A percentile compares a stretch with the other conserved stretches of the same genome.
phyloP scores from a whole-genome alignment of 2,888 invertebrate genomes.

The Priocnemis perturbator region DNA sequence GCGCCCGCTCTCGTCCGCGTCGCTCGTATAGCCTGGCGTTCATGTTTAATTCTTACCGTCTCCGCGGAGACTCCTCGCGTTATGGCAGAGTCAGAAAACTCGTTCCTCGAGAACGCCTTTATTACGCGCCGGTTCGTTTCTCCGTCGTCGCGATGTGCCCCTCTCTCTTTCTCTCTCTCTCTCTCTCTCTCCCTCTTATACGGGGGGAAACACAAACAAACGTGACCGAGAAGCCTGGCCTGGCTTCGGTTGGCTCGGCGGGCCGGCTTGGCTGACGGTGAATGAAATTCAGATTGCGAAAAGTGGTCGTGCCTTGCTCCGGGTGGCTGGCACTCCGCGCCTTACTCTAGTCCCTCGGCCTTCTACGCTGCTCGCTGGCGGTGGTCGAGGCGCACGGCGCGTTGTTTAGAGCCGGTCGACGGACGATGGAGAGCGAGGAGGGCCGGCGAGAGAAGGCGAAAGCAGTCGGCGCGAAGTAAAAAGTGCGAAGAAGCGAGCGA shows the following conservation, averaged over 20 bases:
- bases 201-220: conserved; percentile 1
- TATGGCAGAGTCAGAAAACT: conserved; percentile 13
- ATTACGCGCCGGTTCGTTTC: conserved; percentile 21
- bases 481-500: conserved; percentile 2
- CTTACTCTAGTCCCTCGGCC: not conserved
- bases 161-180: not conserved
- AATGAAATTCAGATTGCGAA: conserved; percentile 42
- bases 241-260: not conserved
- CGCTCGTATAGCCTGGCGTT: not conserved
- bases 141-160: conserved; percentile 16
- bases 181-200: not conserved
- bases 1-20: no score
- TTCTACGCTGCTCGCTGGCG: not conserved
- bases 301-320: conserved; percentile 16
- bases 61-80: conserved; percentile 5
- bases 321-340: not conserved
- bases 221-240: conserved; percentile 1
- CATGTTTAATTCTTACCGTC: not conserved
- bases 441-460: not conserved
- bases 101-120: conserved; percentile 25
- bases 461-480: not conserved
- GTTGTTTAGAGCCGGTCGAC: not conserved
- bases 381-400: not conserved
- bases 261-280: conserved; percentile 17
- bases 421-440: not conserved